Evolutionary conservation across 2,113 vertebrate genomes (phyloP).

Genomic region (Ctenomys sociabilis): DNA sequence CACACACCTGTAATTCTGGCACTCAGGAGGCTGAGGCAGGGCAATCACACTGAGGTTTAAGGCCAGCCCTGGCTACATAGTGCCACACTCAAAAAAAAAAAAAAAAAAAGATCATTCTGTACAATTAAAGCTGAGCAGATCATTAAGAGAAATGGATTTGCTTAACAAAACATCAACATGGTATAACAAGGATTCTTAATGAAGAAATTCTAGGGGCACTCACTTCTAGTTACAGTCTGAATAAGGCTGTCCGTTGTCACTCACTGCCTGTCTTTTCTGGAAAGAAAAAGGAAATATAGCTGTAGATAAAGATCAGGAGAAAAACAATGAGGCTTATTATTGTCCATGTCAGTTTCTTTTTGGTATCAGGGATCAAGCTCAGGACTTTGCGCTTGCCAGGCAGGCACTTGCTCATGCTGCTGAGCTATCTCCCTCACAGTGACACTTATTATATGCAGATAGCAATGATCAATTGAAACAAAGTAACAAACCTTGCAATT

Average conservation of each 20-base stretch:
- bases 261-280: neutral
- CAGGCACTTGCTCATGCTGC: too few species aligned
- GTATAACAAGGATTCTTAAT: neutral
- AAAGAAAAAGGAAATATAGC: neutral
- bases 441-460: neutral
- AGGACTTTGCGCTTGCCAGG: too few species aligned
- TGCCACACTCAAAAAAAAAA: too few species aligned
- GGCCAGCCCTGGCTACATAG: neutral
- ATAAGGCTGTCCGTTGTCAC: rapidly evolving
- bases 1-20: neutral
- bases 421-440: neutral
- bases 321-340: neutral
- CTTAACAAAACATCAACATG: neutral
- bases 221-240: neutral
- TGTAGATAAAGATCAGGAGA: neutral
- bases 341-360: too few species aligned
- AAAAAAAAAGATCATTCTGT: too few species aligned
- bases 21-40: neutral
- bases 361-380: too few species aligned
- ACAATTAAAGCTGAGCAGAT: neutral
- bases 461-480: neutral
- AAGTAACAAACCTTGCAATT: neutral
- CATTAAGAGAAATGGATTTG: neutral
- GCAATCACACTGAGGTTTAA: neutral
- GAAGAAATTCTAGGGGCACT: neutral